These are phyloP conservation scores for Sebastes alutus DNA, from an alignment of 2,797 vertebrate genomes.

Conservation along the genomic window DNA sequence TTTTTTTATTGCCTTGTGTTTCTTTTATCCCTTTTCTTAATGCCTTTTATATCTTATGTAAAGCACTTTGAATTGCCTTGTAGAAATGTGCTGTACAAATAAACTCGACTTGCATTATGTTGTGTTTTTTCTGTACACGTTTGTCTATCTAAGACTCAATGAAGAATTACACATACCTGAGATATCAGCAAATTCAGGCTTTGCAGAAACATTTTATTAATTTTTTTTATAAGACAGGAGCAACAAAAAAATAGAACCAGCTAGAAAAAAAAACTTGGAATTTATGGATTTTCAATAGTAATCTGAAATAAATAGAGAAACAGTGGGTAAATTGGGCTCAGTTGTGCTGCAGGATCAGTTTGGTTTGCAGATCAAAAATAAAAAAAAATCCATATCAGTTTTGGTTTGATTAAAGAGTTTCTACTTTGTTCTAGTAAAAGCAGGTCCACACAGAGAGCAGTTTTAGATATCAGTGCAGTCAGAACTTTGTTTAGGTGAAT, in stretches of 20 bases:
- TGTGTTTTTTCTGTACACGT: background rate
- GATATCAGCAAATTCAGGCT: background rate
- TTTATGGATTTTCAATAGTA: background rate
- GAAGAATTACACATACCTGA: background rate
- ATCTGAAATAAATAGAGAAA: conserved; percentile 56
- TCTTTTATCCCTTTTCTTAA: background rate
- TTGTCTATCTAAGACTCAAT: background rate
- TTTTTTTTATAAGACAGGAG: conserved; percentile 8
- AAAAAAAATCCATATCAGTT: background rate
- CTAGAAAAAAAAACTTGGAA: background rate
- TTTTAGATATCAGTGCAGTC: conserved; percentile 18
- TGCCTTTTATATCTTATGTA: background rate
- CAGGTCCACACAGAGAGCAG: background rate
- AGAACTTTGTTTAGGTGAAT: background rate
- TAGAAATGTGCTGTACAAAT: background rate
- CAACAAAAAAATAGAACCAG: background rate
- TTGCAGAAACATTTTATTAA: conserved; percentile 34
- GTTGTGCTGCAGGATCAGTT: conserved; percentile 11
- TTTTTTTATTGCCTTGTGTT: background rate
- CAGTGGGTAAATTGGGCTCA: background rate
- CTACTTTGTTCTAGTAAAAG: background rate
- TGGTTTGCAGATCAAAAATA: background rate
- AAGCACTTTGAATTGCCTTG: background rate
- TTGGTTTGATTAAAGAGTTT: background rate
- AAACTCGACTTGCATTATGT: background rate